Evolutionary conservation across 2,113 vertebrate genomes (phyloP), one percentile per base, ranked within the genome.

Genomic region (Thalassarche chlororhynchos): DNA sequence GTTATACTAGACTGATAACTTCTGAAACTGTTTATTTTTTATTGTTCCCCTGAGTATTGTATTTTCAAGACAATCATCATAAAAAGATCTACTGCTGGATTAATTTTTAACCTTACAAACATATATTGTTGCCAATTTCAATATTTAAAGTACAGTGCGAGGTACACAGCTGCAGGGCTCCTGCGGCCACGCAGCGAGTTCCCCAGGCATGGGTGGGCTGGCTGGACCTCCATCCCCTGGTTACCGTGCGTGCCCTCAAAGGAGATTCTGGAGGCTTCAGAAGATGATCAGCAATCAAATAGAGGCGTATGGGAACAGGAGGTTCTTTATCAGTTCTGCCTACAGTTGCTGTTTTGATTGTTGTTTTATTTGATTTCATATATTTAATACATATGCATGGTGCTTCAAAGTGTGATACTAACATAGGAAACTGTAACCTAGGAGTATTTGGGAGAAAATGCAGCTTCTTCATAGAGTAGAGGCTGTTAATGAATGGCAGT

Each of bases 151-250:
- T 70, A 40, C 2, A 5, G 19, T 26, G 29, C 2, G 8, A 84
- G 26, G 40, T 46, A 7, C 6, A 5, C 3, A 10, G 38, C 64
- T 90, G 34, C 29, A 57, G 40, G 40, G 21, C 21, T 74, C 11
- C 3, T 46, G 1, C 5, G 2, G 8, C 54, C 26, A 4, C 1
- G 8, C 10, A 55, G 34, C 4, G 10, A 32, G 34, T 51, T 79
- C 31, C 17, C 26, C 38, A 40, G 44, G 17, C 1, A 1, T 49
- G 36, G 18, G 7, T 47, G 51, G 40, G 36, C 65, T 78, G 52
- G 61, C 28, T 83, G 66, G 34, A 36, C 52, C 44, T 69, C n/a
- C 40, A 20, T 60, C 31, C 54, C 10, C 17, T 25, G 21, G 17
- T 58, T 76, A 42, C 42, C 0, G 1, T 72, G 54, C 16, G 47